phyloP scores from a whole-genome alignment of 2,797 vertebrate genomes.

The Mus minutoides region DNA sequence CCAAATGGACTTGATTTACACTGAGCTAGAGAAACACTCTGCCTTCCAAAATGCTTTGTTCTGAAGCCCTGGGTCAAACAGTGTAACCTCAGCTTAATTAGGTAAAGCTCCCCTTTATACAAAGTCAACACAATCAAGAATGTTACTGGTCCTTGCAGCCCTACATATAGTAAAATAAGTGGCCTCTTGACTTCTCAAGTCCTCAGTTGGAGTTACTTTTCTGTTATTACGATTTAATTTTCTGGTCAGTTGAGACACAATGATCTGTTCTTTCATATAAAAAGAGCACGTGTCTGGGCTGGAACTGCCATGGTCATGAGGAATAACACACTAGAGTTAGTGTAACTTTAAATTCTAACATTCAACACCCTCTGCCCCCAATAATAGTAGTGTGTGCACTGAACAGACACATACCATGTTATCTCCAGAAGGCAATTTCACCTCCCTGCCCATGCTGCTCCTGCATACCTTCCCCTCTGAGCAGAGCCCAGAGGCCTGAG shows the following conservation, averaged over 20 bases:
- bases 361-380: neutral
- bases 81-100: neutral
- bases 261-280: neutral
- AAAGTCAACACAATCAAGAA: neutral
- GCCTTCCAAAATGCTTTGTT: neutral
- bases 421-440: neutral
- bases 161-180: neutral
- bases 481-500: too few relatives aligned
- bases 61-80: neutral
- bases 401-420: neutral
- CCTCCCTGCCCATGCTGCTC: accelerated
- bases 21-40: neutral
- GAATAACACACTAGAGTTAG: neutral
- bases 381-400: neutral
- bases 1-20: neutral
- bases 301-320: neutral
- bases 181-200: neutral
- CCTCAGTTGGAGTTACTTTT: neutral
- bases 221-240: neutral
- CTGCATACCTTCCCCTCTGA: neutral
- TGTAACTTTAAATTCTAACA: neutral
- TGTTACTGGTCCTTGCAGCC: neutral
- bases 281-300: neutral
- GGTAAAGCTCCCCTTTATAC: neutral
- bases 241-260: neutral